Evolutionary conservation across 30 jellyfish, hydroid and myxozoan species (phyloP), one percentile per base, ranked within the genome.

Genomic region (Hydractinia symbiolongicarpus): DNA sequence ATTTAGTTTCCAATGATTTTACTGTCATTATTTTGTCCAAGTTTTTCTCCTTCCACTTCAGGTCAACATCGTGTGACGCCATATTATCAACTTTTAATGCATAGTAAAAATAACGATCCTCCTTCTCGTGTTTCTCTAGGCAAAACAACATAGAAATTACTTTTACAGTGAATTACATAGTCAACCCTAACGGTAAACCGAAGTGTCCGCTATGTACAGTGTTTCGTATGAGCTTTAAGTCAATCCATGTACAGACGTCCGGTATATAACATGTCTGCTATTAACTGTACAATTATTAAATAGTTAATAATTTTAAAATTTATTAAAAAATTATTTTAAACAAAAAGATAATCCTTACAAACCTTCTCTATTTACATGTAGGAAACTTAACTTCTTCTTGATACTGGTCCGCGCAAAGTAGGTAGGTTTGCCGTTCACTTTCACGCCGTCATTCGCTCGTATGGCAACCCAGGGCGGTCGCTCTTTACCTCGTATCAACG

Each of bases 31-130:
- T 8, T 71, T 15, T 13, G 7, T 71, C 60, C 17, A 19, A 0
- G 69, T 71, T 71, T 5, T 52, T 52, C 51, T 71, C 80, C 13
- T 71, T 71, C 80, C 80, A 71, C n/a, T 19, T 71, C 60, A 71
- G 15, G 67, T 20, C 60, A 50, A 71, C 80, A 71, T 19, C 80
- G n/a, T n/a, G 67, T 15, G 80, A 71, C 40, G 80, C 80, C 40
- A 71, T 49, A 71, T 71, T 71, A 15, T 20, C 60, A 71, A 71
- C 55, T 19, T 71, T 30, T 9, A 71, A 8, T 30, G 60, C 80
- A 15, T 71, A 71, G n/a, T 50, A 50, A 52, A 5, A 71, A 58
- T 71, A 71, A n/a, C 52, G 80, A 11, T 20, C 52, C 9, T 64
- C n/a, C 52, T n/a, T n/a, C 7, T 0, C 40, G 40, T 64, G n/a